A percentile compares a stretch with the other conserved stretches of the same genome.
Conservation (phyloP, 2,888 invertebrate genomes). For the Hermaeophaga mercurialis region DNA sequence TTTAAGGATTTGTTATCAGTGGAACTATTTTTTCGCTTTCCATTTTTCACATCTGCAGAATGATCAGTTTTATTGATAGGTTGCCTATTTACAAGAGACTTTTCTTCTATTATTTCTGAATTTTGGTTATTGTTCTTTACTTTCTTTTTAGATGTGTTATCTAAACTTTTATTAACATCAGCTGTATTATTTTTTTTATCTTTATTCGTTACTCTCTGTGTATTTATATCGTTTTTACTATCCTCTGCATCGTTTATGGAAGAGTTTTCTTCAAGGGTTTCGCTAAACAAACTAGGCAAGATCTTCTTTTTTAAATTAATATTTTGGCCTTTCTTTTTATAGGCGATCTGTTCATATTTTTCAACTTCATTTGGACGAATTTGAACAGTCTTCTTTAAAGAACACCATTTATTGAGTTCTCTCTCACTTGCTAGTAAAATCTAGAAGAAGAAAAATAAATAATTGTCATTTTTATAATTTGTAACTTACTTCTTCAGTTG, state of each 20-base stretch:
- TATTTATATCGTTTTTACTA: constrained; percentile 25
- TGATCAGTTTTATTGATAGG: constrained; percentile 29
- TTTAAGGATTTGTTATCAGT: constrained; percentile 40
- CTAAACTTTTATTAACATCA: constrained; percentile 4
- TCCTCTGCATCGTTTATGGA: constrained; percentile 25
- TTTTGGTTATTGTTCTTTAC: constrained; percentile 2
- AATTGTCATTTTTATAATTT: not conserved
- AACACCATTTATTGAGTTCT: constrained; percentile 95
- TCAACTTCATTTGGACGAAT: constrained; percentile 79
- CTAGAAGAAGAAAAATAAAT: constrained; percentile 56
- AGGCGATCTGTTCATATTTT: constrained; percentile 77
- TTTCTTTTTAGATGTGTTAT: not conserved
- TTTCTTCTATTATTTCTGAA: constrained; percentile 29
- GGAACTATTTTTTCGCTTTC: constrained; percentile 35
- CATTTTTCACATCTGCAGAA: constrained; percentile 28
- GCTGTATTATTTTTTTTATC: not conserved
- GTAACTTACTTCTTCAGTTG: constrained; percentile 80
- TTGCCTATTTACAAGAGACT: constrained; percentile 30
- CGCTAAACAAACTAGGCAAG: constrained; percentile 75
- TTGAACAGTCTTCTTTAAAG: constrained; percentile 84
- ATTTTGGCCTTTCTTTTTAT: constrained; percentile 75
- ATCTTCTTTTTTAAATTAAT: constrained; percentile 76
- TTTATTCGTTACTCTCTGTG: constrained; percentile 5
- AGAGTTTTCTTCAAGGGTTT: constrained; percentile 40
- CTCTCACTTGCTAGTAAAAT: constrained; percentile 90